phyloP scores from a whole-genome alignment of 53 echinoderm and acorn worm genomes.

The Echinarachnius parma region DNA sequence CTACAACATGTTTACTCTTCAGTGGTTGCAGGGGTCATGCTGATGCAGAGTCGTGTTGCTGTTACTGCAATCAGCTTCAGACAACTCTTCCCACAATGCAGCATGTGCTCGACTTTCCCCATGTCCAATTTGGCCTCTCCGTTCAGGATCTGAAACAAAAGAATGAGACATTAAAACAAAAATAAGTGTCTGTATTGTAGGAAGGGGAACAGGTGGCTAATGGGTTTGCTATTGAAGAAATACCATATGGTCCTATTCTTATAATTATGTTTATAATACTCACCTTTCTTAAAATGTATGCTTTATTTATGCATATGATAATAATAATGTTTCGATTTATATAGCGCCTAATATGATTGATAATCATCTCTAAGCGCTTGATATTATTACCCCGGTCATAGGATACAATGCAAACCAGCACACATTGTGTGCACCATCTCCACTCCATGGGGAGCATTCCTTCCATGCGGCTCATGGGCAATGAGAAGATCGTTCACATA shows the following conservation, averaged over 20 bases:
- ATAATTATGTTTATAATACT: not conserved
- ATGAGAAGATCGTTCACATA: too few relatives aligned
- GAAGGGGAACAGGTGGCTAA: not conserved
- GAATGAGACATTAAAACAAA: not conserved
- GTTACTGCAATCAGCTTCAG: constrained; percentile 22
- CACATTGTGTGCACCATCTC: too few relatives aligned
- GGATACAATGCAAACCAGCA: too few relatives aligned
- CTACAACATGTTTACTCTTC: constrained; percentile 19
- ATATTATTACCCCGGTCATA: too few relatives aligned
- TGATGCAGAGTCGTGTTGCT: not conserved
- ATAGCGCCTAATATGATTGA: too few relatives aligned
- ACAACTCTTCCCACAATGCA: constrained; percentile 38
- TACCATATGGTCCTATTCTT: not conserved
- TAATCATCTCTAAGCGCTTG: too few relatives aligned
- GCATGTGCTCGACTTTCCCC: constrained; percentile 4
- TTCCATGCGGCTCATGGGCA: too few relatives aligned
- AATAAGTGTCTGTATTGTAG: not conserved
- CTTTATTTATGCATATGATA: too few relatives aligned
- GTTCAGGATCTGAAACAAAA: constrained; percentile 21
- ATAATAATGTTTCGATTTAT: too few relatives aligned
- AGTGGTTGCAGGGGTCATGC: not conserved
- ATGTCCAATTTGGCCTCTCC: not conserved
- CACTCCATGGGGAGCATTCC: too few relatives aligned
- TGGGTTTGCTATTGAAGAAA: not conserved
- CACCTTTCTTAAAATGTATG: too few relatives aligned